Conservation (phyloP, 23 tunicate genomes). For the Trididemnum clinides region DNA sequence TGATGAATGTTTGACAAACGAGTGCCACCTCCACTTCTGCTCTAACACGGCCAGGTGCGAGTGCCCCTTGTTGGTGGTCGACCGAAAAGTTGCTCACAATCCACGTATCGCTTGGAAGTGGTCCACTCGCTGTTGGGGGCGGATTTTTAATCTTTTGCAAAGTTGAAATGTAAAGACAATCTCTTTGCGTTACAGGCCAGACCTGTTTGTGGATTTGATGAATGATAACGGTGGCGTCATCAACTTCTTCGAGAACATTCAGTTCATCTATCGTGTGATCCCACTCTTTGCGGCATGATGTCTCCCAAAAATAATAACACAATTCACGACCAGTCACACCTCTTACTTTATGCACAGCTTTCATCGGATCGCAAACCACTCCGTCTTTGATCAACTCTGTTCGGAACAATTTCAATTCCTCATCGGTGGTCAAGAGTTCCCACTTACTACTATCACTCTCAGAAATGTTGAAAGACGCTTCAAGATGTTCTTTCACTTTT, state of each 20-base stretch:
- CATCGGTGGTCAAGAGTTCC: constrained; percentile 84
- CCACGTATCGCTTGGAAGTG: constrained; percentile 69
- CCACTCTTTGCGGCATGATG: constrained; percentile 76
- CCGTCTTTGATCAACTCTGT: constrained; percentile 71
- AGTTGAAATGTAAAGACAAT: constrained; percentile 72
- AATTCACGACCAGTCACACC: constrained; percentile 73
- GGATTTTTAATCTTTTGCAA: constrained; percentile 39
- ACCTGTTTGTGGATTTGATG: constrained; percentile 85
- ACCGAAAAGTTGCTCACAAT: constrained; percentile 89
- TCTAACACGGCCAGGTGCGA: constrained; percentile 51
- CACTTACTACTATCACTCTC: constrained; percentile 30
- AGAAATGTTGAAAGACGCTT: constrained; percentile 44
- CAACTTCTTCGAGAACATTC: constrained; percentile 52
- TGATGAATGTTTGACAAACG: constrained; percentile 74
- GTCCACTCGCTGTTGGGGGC: constrained; percentile 6
- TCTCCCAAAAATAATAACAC: constrained; percentile 93
- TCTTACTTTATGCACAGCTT: constrained; percentile 54
- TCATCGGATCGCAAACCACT: constrained; percentile 78
- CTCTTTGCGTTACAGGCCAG: constrained; percentile 91
- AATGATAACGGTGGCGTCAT: constrained; percentile 66
- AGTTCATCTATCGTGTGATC: constrained; percentile 67
- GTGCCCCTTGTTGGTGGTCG: constrained; percentile 41
- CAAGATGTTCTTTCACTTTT: constrained; percentile 11
- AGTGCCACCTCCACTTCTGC: constrained; percentile 75
- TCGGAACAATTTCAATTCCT: constrained; percentile 67